These are phyloP conservation scores for Nephrotoma flavescens DNA, from an alignment of 2,888 invertebrate species.

Conservation along the genomic window DNA sequence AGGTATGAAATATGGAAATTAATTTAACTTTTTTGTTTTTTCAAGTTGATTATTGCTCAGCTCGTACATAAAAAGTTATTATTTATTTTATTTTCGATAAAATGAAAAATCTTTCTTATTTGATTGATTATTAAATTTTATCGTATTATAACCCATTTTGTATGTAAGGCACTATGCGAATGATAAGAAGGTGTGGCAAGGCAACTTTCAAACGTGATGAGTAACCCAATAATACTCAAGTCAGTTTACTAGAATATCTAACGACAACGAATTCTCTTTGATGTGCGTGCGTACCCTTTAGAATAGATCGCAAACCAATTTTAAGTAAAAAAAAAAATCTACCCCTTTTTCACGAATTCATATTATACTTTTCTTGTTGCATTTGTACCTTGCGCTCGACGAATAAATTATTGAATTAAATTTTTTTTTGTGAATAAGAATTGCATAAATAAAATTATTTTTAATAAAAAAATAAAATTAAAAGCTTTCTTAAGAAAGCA, in stretches of 20 bases:
- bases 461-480: not conserved
- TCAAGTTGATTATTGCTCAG: not conserved
- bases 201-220: not conserved
- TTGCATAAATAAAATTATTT: not conserved
- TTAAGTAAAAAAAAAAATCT: not conserved
- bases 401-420: not conserved
- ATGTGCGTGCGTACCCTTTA: conserved; percentile 5
- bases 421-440: not conserved
- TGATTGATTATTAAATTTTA: not conserved
- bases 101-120: not conserved
- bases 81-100: not conserved
- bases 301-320: not conserved
- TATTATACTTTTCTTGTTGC: not conserved
- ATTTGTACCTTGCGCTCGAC: not conserved
- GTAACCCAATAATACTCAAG: not conserved
- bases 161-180: not conserved
- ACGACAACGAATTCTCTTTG: conserved; percentile 6
- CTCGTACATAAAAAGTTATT: not conserved
- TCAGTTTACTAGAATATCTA: not conserved
- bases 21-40: not conserved
- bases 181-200: not conserved
- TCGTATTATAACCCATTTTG: not conserved
- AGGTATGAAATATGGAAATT: not conserved
- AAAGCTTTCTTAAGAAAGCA: not conserved
- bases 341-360: not conserved